Percentiles rank a stretch among this genome's conserved stretches.
phyloP scores from a whole-genome alignment of 2,797 vertebrate species.

The Tarsius wallacei region DNA sequence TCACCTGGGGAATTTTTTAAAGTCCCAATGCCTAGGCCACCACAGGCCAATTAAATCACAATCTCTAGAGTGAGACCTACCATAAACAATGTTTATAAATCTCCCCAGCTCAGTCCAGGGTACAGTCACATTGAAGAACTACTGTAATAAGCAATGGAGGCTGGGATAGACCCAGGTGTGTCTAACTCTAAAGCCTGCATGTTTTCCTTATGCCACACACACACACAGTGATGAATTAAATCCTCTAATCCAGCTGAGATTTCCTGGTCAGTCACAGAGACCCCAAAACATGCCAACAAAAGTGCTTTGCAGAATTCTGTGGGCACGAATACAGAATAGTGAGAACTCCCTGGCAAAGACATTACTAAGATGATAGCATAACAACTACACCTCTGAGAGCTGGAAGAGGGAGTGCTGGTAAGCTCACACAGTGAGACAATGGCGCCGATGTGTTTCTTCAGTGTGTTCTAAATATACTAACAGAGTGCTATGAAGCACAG shows the following conservation, averaged over 20 bases:
- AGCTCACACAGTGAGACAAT: background rate
- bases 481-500: background rate
- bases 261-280: constrained; percentile 10
- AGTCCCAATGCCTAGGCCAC: background rate
- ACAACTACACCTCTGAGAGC: background rate
- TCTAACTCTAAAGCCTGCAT: background rate
- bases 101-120: background rate
- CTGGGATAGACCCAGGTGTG: background rate
- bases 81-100: constrained; percentile 14
- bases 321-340: background rate
- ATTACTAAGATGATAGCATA: background rate
- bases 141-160: background rate
- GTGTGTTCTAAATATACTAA: constrained; percentile 40
- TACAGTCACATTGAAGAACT: constrained; percentile 13
- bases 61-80: background rate
- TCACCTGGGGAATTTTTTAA: background rate
- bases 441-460: background rate
- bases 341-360: constrained; percentile 13
- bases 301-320: background rate
- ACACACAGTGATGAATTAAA: background rate
- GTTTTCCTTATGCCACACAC: background rate
- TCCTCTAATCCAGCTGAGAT: background rate
- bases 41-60: constrained; percentile 7
- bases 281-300: background rate
- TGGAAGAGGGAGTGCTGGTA: background rate